Percentiles rank a stretch among this genome's conserved stretches.
phyloP scores from a whole-genome alignment of 2,888 invertebrate genomes.

The Drosophila mimetica region DNA sequence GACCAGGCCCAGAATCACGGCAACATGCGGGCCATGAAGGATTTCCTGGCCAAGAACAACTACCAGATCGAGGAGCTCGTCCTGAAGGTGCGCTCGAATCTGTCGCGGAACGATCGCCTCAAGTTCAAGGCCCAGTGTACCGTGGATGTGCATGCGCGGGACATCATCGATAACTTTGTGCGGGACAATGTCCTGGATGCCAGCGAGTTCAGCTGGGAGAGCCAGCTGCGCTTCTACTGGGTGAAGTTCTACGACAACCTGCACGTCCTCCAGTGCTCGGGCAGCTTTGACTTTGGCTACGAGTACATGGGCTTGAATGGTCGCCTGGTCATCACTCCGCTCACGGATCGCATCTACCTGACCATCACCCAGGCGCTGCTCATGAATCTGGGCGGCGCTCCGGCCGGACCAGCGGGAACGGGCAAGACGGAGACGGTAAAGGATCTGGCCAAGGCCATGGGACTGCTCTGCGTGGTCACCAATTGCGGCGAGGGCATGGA shows the following conservation, averaged over 20 bases:
- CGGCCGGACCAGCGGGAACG: conserved; percentile 88
- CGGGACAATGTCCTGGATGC: conserved; percentile 92
- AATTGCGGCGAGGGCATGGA: conserved; percentile 98
- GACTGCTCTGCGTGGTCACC: conserved; percentile 92
- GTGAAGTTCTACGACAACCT: conserved; percentile 91
- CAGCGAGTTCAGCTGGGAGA: conserved; percentile 96
- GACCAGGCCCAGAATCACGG: conserved; percentile 87
- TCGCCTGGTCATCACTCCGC: conserved; percentile 94
- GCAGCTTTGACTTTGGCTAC: conserved; percentile 95
- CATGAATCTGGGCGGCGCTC: conserved; percentile 96
- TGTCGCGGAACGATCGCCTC: conserved; percentile 91
- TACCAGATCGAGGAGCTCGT: conserved; percentile 93
- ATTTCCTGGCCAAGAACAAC: conserved; percentile 91
- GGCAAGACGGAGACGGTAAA: conserved; percentile 95
- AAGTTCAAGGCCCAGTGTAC: conserved; percentile 96
- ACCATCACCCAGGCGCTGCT: conserved; percentile 96
- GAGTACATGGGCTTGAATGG: conserved; percentile 98
- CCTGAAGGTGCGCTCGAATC: conserved; percentile 88
- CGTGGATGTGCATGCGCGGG: conserved; percentile 95
- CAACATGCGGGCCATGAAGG: conserved; percentile 95
- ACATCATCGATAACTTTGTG: conserved; percentile 93
- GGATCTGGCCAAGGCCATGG: conserved; percentile 95
- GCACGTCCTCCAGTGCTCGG: conserved; percentile 93
- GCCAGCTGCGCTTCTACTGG: conserved; percentile 97
- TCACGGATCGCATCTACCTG: conserved; percentile 96